Percentiles rank a stretch among this genome's conserved stretches.
phyloP scores from a whole-genome alignment of 2,113 vertebrate species.

The Morone saxatilis region DNA sequence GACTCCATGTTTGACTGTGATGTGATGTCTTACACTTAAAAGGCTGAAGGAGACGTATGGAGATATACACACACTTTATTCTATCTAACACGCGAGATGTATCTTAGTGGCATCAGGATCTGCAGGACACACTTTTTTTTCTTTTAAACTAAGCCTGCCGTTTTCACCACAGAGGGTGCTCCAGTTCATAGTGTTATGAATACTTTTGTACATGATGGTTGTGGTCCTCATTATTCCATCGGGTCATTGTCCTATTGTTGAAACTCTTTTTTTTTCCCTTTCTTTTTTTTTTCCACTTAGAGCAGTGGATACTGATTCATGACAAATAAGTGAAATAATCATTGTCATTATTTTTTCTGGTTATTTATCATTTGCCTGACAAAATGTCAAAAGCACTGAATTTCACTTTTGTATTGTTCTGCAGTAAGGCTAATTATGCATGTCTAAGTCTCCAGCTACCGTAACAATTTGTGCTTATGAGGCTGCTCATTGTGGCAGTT shows the following conservation, averaged over 20 bases:
- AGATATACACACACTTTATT: not conserved
- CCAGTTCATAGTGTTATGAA: constrained; percentile 32
- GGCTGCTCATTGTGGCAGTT: constrained; percentile 73
- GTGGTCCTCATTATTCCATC: constrained; percentile 49
- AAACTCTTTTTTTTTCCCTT: not conserved
- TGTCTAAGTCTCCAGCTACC: constrained; percentile 72
- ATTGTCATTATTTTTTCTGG: constrained; percentile 68
- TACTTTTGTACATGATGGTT: constrained; percentile 19
- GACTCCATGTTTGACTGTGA: constrained; percentile 26
- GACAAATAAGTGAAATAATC: constrained; percentile 73
- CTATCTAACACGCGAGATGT: not conserved
- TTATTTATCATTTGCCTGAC: constrained; percentile 76
- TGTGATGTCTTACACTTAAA: constrained; percentile 10
- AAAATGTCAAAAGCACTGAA: constrained; percentile 77
- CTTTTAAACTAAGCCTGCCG: constrained; percentile 2
- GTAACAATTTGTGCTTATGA: constrained; percentile 75
- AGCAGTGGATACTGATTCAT: constrained; percentile 48
- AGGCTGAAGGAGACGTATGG: not conserved
- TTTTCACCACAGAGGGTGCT: constrained; percentile 11
- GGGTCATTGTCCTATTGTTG: constrained; percentile 34
- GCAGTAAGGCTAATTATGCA: constrained; percentile 76
- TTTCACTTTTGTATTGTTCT: constrained; percentile 69
- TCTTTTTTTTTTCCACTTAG: constrained; percentile 5
- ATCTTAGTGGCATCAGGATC: constrained; percentile 6
- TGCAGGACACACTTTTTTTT: not conserved